Percentiles rank a stretch among this genome's conserved stretches.
These are phyloP conservation scores for Drosophila bocki DNA, from an alignment of 1,140 invertebrate species.

Conservation along the genomic window DNA sequence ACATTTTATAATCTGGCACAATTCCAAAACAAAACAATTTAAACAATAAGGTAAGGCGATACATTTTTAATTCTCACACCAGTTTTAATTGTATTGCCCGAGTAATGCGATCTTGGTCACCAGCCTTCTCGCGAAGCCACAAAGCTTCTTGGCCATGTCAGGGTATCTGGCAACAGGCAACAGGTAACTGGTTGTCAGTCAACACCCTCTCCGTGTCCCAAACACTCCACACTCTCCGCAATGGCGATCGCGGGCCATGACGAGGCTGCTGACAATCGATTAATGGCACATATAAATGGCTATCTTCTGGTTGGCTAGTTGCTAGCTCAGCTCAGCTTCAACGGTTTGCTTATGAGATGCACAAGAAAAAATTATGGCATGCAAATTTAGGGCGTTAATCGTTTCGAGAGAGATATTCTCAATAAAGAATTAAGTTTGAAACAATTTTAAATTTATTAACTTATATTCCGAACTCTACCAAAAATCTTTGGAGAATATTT, in stretches of 20 bases:
- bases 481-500: not conserved
- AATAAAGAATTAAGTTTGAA: not conserved
- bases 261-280: conserved; percentile 80
- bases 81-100: not conserved
- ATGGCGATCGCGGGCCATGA: conserved; percentile 63
- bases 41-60: conserved; percentile 6
- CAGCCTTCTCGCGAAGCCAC: not conserved
- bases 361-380: not conserved
- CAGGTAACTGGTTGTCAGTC: conserved; percentile 68
- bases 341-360: conserved; percentile 3
- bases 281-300: conserved; percentile 82
- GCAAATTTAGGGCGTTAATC: not conserved
- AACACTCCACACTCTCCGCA: conserved; percentile 27
- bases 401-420: not conserved
- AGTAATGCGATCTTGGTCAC: conserved; percentile 16
- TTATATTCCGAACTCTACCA: not conserved
- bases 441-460: not conserved
- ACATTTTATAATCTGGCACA: not conserved
- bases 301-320: conserved; percentile 76
- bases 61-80: not conserved
- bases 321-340: conserved; percentile 26
- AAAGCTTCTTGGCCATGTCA: conserved; percentile 15
- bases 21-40: not conserved
- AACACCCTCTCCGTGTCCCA: conserved; percentile 6
- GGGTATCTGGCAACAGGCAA: conserved; percentile 23